Evolutionary conservation across 2,797 vertebrate genomes (phyloP), one percentile per base, ranked within the genome.

Genomic region (Mus caroli): DNA sequence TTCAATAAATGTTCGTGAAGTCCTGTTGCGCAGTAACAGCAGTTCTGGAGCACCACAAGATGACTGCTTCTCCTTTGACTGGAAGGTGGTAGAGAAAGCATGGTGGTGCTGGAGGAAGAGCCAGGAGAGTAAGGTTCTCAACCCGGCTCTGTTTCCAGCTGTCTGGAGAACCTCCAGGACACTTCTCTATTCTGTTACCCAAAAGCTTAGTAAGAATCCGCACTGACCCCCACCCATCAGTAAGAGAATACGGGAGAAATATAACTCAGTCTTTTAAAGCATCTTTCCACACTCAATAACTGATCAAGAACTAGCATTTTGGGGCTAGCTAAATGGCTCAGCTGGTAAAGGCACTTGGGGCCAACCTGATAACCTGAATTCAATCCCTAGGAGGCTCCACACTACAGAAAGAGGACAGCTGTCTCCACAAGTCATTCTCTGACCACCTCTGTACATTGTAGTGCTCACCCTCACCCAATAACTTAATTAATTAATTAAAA

Each of bases 161-260:
- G 24, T 73, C 84, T 37, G 67, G 11, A 58, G 80, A 11, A 67
- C 43, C n/a, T 40, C 6, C 1, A 85, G 86, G 37, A 94, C n/a
- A 78, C 26, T n/a, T 71, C 62, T 12, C 31, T 50, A 24, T 88
- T 91, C 84, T 79, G 78, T 62, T 31, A 85, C 28, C 62, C 22
- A 86, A 90, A 95, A 83, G 58, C 31, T 67, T 92, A 71, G 24
- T 64, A 88, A 84, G 82, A 82, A 37, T 88, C 75, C 77, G 78
- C 26, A 64, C 58, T 90, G 62, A 52, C 12, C 28, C 26, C 28
- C 28, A 22, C 28, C 83, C 43, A 8, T 37, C 64, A 54, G 40
- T 69, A 86, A 69, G 50, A 82, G 89, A 73, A 69, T 34, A 56
- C 11, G 24, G 15, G 54, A 92, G 22, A 94, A 28, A 54, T 50